Conservation (phyloP, 2,888 invertebrate genomes). For the Trypoxylon attenuatum region DNA sequence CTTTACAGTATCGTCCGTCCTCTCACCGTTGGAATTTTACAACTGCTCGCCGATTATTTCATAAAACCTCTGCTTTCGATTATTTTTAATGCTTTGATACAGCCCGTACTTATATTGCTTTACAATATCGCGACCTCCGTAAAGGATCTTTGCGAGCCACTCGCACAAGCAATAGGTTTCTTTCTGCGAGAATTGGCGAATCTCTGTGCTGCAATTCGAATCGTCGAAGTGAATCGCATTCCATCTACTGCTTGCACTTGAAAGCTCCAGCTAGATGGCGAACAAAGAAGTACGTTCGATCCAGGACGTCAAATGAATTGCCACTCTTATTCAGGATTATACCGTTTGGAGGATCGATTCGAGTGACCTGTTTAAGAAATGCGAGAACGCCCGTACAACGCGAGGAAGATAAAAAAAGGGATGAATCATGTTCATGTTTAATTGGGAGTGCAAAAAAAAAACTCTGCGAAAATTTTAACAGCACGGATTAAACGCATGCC, state of each 20-base stretch:
- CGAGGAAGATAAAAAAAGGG: not conserved
- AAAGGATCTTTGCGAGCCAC: slow-evolving; percentile 79
- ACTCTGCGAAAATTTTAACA: slow-evolving; percentile 1
- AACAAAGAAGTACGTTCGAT: no score
- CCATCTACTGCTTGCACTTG: slow-evolving; percentile 46
- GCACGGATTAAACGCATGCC: slow-evolving; percentile 47
- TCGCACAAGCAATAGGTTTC: slow-evolving; percentile 78
- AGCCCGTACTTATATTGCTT: slow-evolving; percentile 81
- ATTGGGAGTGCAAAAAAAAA: no score
- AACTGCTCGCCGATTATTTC: slow-evolving; percentile 81
- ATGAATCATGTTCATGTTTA: not conserved
- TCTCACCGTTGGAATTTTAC: slow-evolving; percentile 78
- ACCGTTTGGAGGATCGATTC: no score
- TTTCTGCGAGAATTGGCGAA: slow-evolving; percentile 75
- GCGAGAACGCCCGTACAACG: not conserved
- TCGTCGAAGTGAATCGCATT: slow-evolving; percentile 73
- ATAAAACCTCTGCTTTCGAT: slow-evolving; percentile 81
- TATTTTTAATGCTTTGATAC: slow-evolving; percentile 80
- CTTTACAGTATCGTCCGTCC: slow-evolving; percentile 79
- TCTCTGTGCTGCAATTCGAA: slow-evolving; percentile 74
- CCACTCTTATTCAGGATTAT: no score
- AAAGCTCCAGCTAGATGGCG: no score
- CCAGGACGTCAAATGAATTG: no score
- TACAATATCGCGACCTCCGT: slow-evolving; percentile 79
- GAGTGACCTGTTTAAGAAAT: not conserved